phyloP scores from a whole-genome alignment of 2,113 vertebrate species.

The Gnathonemus echidnorhynchus region DNA sequence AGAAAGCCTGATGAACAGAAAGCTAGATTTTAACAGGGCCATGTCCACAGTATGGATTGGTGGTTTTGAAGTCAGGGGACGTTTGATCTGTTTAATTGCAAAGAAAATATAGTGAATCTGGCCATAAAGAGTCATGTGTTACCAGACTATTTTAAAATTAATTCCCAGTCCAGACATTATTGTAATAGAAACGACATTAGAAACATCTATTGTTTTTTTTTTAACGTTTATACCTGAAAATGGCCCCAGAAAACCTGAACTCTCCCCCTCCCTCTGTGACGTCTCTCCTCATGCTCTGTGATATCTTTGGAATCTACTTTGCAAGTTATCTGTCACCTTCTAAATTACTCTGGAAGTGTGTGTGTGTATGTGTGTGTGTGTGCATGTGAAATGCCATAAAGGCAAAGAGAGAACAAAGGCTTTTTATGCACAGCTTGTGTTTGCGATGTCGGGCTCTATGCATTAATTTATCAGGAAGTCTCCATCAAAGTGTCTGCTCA shows the following conservation, averaged over 20 bases:
- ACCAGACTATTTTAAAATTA: not conserved
- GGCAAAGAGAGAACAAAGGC: not conserved
- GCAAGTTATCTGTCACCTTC: not conserved
- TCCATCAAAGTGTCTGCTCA: not conserved
- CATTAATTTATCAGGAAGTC: not conserved
- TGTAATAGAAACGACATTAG: not conserved
- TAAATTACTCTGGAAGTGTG: not conserved
- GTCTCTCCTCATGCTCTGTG: not conserved
- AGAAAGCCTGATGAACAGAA: not conserved
- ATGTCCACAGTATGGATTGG: not conserved
- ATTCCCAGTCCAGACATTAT: not conserved
- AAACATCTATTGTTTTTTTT: not conserved
- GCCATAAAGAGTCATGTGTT: not conserved
- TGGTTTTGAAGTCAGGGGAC: not conserved
- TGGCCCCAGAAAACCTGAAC: not conserved
- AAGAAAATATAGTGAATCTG: not conserved
- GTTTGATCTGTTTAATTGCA: not conserved
- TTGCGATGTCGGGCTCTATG: not conserved
- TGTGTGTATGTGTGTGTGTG: not conserved
- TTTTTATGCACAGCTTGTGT: not conserved
- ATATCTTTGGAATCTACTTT: slow-evolving; percentile 6
- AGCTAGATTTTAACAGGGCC: not conserved
- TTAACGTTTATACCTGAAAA: not conserved
- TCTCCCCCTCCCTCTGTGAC: not conserved
- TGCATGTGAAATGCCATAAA: not conserved